Evolutionary conservation across 2,888 invertebrate species (phyloP), one percentile per base, ranked within the genome.

Genomic region (Epistrophe eligans): DNA sequence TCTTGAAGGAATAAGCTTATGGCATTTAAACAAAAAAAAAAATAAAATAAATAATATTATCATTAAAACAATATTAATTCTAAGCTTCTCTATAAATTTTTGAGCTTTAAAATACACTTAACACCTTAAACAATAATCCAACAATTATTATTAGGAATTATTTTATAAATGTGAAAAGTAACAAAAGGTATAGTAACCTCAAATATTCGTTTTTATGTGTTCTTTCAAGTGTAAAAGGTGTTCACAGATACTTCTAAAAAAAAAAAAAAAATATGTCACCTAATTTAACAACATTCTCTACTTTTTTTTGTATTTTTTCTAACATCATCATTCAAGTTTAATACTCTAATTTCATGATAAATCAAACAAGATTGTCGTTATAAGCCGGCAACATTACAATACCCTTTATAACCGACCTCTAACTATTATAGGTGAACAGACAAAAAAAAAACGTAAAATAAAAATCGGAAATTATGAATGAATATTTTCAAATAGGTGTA

Each of bases 321-420:
- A 52, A 73, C 35, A 50, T 71, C 66, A 82, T 43, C 55, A 64
- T 64, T 72, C 72, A 62, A 74, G 62, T 62, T 73, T 64, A 74
- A 85, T 73, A 77, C 84, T 85, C 77, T 85, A 77, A 81, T 77
- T 81, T 70, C 50, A 77, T 67, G 84, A 81, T 81, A 72, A 58
- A 66, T 81, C 67, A 77, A 76, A 80, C 58, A 79, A 52, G 45
- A 84, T 71, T 58, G 43, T 43, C 32, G 19, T 19, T 57, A 55
- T 40, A 50, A 48, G 15, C 19, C 45, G 58, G n/a, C 11, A 11
- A 17, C 7, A 60, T 52, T 17, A 24, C 38, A 35, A 57, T 45
- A 64, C 17, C 55, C 17, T 9, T 10, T 58, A 58, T 4, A 9
- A 64, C 13, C 11, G 64, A 62, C 38, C 19, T 35, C 19, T 48